Conservation (phyloP, 2,888 invertebrate species). For the Tetheella fluctuosa region DNA sequence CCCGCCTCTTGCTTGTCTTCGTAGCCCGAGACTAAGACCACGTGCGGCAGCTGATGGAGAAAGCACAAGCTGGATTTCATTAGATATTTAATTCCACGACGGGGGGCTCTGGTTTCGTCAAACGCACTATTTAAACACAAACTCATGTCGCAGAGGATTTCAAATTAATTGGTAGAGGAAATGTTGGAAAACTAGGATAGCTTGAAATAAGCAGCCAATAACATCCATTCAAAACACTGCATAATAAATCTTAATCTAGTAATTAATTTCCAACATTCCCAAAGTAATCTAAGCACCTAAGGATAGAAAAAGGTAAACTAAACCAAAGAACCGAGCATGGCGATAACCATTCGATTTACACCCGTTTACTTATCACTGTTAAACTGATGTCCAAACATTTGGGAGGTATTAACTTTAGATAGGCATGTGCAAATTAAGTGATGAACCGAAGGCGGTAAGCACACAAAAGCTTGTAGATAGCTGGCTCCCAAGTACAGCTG, state of each 20-base stretch:
- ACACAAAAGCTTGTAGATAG: too few species aligned
- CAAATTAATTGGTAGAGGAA: background rate
- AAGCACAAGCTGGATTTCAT: conserved; percentile 81
- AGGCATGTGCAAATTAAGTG: too few species aligned
- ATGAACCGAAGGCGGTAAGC: too few species aligned
- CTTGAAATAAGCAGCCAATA: too few species aligned
- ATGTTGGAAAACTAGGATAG: background rate
- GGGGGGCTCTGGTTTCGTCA: conserved; percentile 78
- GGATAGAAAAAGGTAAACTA: background rate
- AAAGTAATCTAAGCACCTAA: too few species aligned
- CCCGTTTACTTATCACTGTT: too few species aligned
- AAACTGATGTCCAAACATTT: too few species aligned
- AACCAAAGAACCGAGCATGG: background rate
- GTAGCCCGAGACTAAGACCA: conserved; percentile 36
- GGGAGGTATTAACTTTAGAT: too few species aligned
- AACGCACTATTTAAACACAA: conserved; percentile 69
- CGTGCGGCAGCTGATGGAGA: conserved; percentile 75
- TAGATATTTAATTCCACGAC: conserved; percentile 67
- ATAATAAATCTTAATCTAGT: too few species aligned
- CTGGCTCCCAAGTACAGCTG: too few species aligned
- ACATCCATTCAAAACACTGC: too few species aligned
- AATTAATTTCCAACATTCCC: background rate
- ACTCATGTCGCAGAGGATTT: conserved; percentile 39
- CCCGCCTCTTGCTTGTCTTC: conserved; percentile 21
- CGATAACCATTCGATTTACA: too few species aligned